Conservation (phyloP, 2,888 invertebrate genomes). For the Euzetes globulus region DNA sequence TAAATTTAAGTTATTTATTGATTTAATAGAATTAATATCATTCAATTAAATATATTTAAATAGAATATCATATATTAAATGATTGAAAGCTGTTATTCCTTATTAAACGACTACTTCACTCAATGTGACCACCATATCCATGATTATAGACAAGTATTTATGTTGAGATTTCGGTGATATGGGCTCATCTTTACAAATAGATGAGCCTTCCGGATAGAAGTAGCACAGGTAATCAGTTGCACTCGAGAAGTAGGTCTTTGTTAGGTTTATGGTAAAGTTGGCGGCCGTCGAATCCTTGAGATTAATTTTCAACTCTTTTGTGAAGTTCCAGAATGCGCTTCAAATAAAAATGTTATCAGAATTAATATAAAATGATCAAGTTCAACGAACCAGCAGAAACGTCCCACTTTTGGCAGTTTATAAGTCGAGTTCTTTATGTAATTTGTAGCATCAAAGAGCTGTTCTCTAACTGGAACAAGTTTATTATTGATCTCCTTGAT, state of each 20-base stretch:
- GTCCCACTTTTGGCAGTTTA: neutral
- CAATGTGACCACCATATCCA: neutral
- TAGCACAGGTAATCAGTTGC: neutral
- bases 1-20: too few relatives aligned
- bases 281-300: neutral
- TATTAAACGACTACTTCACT: neutral
- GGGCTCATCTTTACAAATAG: neutral
- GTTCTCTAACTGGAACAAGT: neutral
- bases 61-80: too few relatives aligned
- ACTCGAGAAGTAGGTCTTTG: neutral
- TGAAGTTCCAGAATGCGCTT: neutral
- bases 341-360: neutral
- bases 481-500: neutral
- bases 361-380: neutral
- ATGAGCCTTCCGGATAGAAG: neutral
- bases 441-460: neutral
- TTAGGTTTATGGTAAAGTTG: neutral
- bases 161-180: neutral
- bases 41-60: too few relatives aligned
- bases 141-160: neutral
- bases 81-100: too few relatives aligned
- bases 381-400: neutral
- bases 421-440: neutral
- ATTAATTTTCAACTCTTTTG: neutral
- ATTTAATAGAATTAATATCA: too few relatives aligned